Base-by-base conservation (phyloP, 2,113 vertebrate genomes). In the Mola mola region DNA sequence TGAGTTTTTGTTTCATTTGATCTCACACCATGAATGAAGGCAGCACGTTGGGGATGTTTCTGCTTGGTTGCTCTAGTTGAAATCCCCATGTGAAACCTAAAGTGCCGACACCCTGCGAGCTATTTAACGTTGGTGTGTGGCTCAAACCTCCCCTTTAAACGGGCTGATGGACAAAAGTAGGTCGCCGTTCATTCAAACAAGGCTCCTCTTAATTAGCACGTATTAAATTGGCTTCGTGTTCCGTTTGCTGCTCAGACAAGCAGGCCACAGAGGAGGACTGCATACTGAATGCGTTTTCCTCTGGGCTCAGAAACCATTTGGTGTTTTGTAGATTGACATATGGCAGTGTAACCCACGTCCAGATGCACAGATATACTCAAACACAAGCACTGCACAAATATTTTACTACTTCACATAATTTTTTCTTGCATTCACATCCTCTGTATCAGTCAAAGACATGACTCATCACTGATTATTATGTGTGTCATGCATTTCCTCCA, bases 401-500 rank as follows among this genome's bases (percentile, higher is more conserved):
- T 7, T 28, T 3, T 6, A 46, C 10, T n/a, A 49, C 16, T 21
- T 21, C 40, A 47, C 33, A 53, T 25, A 20, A 1, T 0, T 67
- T 51, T 63, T 12, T 17, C 24, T 40, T 17, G 8, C 16, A 25
- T 48, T n/a, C 28, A 1, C 13, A 17, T 25, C 6, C 2, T 49
- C 48, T 34, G 1, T 56, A 22, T 22, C 56, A 66, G 59, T 34
- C 67, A 28, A 55, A 62, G 21, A 26, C 29, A 41, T 86, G 75
- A 81, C 49, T 84, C 86, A 83, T 19, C 29, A 10, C 47, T 51
- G 46, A 58, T 50, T 46, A 46, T 60, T 16, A 20, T 72, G 34
- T 65, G 64, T 69, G 60, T 56, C 47, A 34, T 57, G 56, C 21
- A 40, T 72, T 37, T 71, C 66, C 17, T 60, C 28, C 47, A 31